A percentile compares a stretch with the other conserved stretches of the same genome.
These are phyloP conservation scores for Plectus sambesii DNA, from an alignment of 1,140 invertebrate genomes.

Conservation along the genomic window DNA sequence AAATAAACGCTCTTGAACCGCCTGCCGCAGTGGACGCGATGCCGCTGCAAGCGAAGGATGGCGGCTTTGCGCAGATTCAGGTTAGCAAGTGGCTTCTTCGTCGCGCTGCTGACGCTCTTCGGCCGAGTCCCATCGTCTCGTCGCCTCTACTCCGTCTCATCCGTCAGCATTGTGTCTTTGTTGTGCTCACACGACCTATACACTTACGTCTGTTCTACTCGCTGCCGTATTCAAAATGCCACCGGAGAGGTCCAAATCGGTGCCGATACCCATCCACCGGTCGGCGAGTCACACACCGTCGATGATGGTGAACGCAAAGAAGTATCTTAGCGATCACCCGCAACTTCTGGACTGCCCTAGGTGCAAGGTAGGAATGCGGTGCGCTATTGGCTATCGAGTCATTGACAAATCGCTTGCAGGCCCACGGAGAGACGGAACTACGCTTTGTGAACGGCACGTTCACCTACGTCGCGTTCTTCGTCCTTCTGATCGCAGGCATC, in stretches of 20 bases:
- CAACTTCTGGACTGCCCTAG: constrained; percentile 36
- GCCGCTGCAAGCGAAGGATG: no score
- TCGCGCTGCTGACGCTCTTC: no score
- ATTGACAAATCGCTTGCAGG: constrained; percentile 21
- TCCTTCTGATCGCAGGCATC: constrained; percentile 30
- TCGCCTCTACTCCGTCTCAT: no score
- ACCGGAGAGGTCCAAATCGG: constrained; percentile 15
- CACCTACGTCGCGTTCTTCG: constrained; percentile 30
- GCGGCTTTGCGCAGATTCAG: no score
- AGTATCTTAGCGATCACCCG: constrained; percentile 35
- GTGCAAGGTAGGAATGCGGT: constrained; percentile 27
- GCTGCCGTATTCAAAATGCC: no score
- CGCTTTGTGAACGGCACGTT: constrained; percentile 30
- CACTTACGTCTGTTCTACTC: no score
- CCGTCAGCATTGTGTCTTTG: no score
- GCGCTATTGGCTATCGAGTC: background rate
- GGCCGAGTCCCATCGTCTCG: no score
- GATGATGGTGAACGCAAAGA: constrained; percentile 38
- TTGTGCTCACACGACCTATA: no score
- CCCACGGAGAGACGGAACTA: constrained; percentile 34
- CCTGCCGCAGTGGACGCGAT: no score
- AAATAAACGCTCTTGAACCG: no score
- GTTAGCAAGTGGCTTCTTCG: no score
- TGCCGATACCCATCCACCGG: constrained; percentile 27
- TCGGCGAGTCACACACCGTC: constrained; percentile 35